Evolutionary conservation across 2,888 invertebrate genomes (phyloP), one percentile per base, ranked within the genome.

Genomic region (Gonocerus acuteangulatus): DNA sequence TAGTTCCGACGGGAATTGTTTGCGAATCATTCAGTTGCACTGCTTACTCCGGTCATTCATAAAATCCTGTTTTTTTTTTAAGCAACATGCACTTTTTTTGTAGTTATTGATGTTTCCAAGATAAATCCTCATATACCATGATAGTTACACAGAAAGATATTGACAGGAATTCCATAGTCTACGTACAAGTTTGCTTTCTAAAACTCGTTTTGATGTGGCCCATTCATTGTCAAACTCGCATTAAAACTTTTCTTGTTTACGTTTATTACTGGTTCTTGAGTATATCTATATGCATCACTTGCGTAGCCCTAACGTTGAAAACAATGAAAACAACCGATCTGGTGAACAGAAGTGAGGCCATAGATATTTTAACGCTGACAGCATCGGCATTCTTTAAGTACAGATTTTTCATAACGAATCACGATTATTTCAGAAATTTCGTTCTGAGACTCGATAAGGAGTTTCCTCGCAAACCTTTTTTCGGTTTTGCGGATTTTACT

Each of bases 321-420:
- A 57, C 27, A 11, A 15, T 61, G 22, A 44, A 23, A 6, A 61
- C 63, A 9, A 39, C 60, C 4, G 52, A 63, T 45, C 27, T 63
- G 7, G 61, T 63, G 19, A 61, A 61, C 39, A 39, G 63, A 23
- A 63, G 63, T 23, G 63, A 63, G 44, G 63, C 63, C 3, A 61
- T 63, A 19, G 57, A 63, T 27, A 63, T 63, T 32, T 63, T 63
- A n/a, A 63, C 63, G 2, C 15, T 63, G 39, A 39, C 48, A n/a
- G 44, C 34, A n/a, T 63, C 60, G 6, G 60, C 60, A 2, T 18
- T 60, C 4, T 63, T 59, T 32, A 63, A 63, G 32, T 36, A 60
- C 23, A 21, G 54, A 15, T 63, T 48, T 48, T 63, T 63, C 56
- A 23, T 15, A 2, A 23, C n/a, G n/a, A 23, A 63, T 21, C 60